phyloP scores from a whole-genome alignment of 2,113 vertebrate genomes.

The Acanthisitta chloris region DNA sequence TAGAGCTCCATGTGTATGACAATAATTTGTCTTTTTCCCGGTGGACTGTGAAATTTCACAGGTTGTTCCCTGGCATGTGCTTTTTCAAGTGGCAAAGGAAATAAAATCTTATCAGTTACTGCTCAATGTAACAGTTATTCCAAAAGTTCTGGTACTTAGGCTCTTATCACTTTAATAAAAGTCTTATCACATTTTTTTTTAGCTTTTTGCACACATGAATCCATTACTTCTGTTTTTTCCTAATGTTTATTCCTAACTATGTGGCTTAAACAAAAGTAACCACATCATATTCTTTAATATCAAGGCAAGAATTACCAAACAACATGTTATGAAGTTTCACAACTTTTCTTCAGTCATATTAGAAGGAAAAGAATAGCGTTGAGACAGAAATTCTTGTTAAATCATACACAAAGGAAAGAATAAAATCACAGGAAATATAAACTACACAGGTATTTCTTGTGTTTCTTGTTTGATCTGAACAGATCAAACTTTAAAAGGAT shows the following conservation, averaged over 20 bases:
- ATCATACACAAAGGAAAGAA: not conserved
- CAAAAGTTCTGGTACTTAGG: too few species aligned
- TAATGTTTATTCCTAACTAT: not conserved
- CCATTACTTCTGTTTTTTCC: not conserved
- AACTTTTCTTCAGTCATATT: not conserved
- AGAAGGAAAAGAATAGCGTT: not conserved
- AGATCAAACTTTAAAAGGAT: not conserved
- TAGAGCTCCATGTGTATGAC: not conserved
- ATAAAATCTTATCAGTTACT: not conserved
- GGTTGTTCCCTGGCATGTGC: accelerated
- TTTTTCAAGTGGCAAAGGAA: not conserved
- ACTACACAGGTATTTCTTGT: not conserved
- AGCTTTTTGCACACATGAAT: accelerated
- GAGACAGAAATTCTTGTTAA: not conserved
- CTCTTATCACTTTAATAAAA: too few species aligned
- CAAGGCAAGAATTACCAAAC: not conserved
- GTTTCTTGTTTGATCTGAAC: not conserved
- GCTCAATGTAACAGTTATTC: not conserved
- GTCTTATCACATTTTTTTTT: not conserved
- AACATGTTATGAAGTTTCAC: not conserved
- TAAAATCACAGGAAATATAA: not conserved
- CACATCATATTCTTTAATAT: not conserved
- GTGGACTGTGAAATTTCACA: not conserved
- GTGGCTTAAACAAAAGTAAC: not conserved
- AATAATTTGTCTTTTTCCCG: not conserved